Evolutionary conservation across 2,797 vertebrate genomes (phyloP), one percentile per base, ranked within the genome.

Genomic region (Pygocentrus nattereri): DNA sequence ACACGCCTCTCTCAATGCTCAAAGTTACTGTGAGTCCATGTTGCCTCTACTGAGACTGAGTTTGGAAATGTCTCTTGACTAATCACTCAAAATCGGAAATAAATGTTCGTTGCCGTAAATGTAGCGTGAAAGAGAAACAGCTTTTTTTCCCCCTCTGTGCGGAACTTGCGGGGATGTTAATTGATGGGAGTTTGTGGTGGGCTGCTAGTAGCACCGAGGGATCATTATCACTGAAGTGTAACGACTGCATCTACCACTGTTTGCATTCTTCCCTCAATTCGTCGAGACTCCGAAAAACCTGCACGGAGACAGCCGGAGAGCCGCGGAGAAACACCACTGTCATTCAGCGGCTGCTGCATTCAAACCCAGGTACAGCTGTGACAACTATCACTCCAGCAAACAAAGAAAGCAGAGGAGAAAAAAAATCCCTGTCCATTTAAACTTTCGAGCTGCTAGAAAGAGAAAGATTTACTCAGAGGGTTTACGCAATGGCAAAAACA

Each of bases 101-200:
- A 94, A 94, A 94, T 93, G 87, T 92, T 93, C 90, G 90, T 90
- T 87, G 90, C 85, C 88, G 90, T 89, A 94, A 94, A 94, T 95
- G 94, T 94, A 93, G 91, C 92, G 85, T 95, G 92, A 94, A 94
- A 93, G 90, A 91, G 90, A 92, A 89, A 86, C 87, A 87, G 86
- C 81, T 86, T 84, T 82, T 78, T 83, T 79, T 75, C 72, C 76
- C 87, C 86, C 85, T 79, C 80, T 84, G 85, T 78, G 87, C 74
- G 85, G 85, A 90, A 84, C 88, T 86, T 84, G 88, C 67, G 85
- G 85, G 88, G 90, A 92, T 92, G 93, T 93, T 95, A 95, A 95
- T 94, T 95, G 94, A 95, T 94, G 94, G 94, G 92, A 91, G 90
- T 94, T 80, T 95, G 94, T 93, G 92, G 92, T 92, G 91, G 91